Percentiles rank a stretch among this genome's conserved stretches.
Evolutionary conservation across 2,888 invertebrate genomes (phyloP).

Genomic region (Lysandra bellargus): DNA sequence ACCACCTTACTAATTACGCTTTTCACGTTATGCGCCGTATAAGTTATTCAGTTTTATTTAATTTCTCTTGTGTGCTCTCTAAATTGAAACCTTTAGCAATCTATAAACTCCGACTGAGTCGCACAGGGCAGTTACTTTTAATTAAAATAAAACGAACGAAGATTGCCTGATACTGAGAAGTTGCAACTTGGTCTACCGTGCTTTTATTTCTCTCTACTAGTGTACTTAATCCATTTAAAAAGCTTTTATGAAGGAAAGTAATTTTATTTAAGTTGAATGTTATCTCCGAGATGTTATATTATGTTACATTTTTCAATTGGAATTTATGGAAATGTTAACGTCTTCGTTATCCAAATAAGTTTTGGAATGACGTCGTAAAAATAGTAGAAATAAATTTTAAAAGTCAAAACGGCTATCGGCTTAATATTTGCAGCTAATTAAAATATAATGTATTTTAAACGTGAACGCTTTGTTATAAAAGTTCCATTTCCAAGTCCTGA

Average conservation of each 20-base stretch:
- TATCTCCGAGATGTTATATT: background rate
- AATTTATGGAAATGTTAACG: constrained; percentile 8
- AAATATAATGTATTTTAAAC: background rate
- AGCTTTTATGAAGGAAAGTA: background rate
- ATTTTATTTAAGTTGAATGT: background rate
- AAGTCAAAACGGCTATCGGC: background rate
- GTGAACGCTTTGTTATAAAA: background rate
- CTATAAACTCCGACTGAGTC: background rate
- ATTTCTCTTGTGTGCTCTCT: constrained; percentile 12
- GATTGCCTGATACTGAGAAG: constrained; percentile 10
- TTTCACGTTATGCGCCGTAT: background rate
- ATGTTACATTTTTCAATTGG: background rate
- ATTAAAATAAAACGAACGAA: constrained; percentile 23
- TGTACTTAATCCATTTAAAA: constrained; percentile 4
- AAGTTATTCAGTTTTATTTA: background rate
- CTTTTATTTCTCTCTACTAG: background rate
- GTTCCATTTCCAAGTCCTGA: background rate
- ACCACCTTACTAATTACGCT: background rate
- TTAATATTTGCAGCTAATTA: background rate
- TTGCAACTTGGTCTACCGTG: background rate
- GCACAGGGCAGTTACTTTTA: constrained; percentile 13
- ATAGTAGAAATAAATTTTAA: constrained; percentile 1
- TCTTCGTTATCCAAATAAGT: background rate
- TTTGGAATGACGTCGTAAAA: background rate
- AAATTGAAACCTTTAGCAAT: constrained; percentile 9